Evolutionary conservation across 2,888 invertebrate species (phyloP), one percentile per base, ranked within the genome.

Genomic region (Phengaris alcon): DNA sequence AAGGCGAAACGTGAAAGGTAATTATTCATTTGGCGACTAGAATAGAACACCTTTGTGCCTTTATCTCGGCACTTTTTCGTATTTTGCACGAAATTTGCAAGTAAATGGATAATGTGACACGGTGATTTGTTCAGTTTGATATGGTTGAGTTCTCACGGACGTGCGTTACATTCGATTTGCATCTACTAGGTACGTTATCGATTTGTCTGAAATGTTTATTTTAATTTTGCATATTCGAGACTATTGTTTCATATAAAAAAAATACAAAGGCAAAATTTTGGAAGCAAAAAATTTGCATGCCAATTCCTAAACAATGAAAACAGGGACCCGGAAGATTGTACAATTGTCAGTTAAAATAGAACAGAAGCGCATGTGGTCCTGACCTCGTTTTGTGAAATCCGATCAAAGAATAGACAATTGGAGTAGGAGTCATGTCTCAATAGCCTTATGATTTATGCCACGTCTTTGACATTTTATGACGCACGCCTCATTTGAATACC

Each of bases 1-100:
- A 93, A 93, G 92, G 93, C 90, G 90, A 88, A 83, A 89, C 93
- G 90, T 90, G 90, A 91, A 91, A 91, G 92, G 93, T 90, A 90
- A 93, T 93, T 93, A 93, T 93, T 93, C 93, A 93, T 93, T 90
- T 90, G 88, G 88, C 90, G 93, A 93, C 93, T 91, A 93, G 93
- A 93, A 93, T 92, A 93, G 93, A 92, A 86, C 89, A 93, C 93
- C 92, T 93, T 93, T 91, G 92, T 91, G 90, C 91, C 91, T 92
- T 92, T 93, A 93, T 90, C 91, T 91, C 86, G 87, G 82, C 82
- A 84, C 81, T 91, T 91, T 91, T 88, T 86, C 86, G 83, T 89
- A 85, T 89, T 91, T 90, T 91, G 91, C 91, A 86, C 88, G 88
- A 93, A 93, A 93, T 93, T 93, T 93, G 93, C 93, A 93, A 93